A percentile compares a stretch with the other conserved stretches of the same genome.
These are phyloP conservation scores for Spizaetus ornatus DNA, from an alignment of 2,113 vertebrate genomes.

Conservation along the genomic window DNA sequence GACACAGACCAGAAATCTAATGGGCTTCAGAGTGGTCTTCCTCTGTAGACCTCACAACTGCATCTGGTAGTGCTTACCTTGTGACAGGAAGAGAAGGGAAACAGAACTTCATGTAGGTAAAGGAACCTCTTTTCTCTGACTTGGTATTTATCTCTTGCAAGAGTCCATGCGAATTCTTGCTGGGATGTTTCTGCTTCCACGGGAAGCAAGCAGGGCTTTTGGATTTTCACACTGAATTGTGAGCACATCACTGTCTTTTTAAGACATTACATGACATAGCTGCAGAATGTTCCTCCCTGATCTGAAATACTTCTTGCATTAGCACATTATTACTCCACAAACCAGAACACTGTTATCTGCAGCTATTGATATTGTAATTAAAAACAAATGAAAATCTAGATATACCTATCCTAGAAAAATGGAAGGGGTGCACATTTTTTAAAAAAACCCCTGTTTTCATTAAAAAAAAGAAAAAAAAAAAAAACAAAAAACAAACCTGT, in stretches of 20 bases:
- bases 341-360: background rate
- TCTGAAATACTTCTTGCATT: background rate
- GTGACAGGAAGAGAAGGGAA: background rate
- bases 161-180: background rate
- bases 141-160: background rate
- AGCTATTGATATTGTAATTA: background rate
- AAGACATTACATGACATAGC: background rate
- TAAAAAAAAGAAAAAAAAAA: background rate
- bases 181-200: background rate
- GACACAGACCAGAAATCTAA: background rate
- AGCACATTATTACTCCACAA: background rate
- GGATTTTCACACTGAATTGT: background rate
- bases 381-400: background rate
- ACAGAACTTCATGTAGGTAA: background rate
- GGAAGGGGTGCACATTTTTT: background rate
- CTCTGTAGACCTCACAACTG: background rate
- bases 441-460: background rate
- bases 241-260: accelerated
- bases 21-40: background rate
- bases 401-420: background rate
- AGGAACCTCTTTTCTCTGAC: background rate
- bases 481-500: background rate
- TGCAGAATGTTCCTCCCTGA: background rate
- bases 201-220: background rate
- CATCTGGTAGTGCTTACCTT: background rate